Evolutionary conservation across 2,797 vertebrate species (phyloP), one percentile per base, ranked within the genome.

Genomic region (Chromobotia macracanthus): DNA sequence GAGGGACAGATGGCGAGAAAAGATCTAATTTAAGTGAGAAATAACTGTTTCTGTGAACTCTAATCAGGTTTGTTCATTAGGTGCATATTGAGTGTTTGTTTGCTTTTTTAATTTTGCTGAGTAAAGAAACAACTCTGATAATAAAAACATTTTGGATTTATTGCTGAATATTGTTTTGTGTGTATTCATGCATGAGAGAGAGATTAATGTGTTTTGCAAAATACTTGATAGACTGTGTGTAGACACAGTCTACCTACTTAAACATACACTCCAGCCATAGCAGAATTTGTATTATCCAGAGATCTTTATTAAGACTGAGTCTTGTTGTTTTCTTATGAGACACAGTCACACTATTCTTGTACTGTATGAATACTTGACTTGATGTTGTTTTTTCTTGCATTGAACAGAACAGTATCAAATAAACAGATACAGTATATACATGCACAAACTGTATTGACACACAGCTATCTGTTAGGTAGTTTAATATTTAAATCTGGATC

Each of bases 341-440:
- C 53, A 64, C 23, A 68, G 78, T 63, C 23, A 15, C 19, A 11
- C 55, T 38, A 28, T 71, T 82, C 21, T 79, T 41, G 18, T 63
- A 64, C 46, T 79, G 75, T 72, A 70, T 72, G 81, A 31, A 75
- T 79, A 55, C 72, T 79, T 75, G 58, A 48, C 72, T 48, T 16
- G 53, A 79, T 70, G 46, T 44, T 69, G 31, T 73, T 67, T 4
- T 67, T 64, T 41, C 46, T 65, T 70, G 76, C 51, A 44, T 31
- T 74, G 51, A 77, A 80, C 73, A 76, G 75, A 77, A 81, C 41
- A 79, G 77, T 64, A 80, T 81, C 76, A 83, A 70, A 83, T 80
- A 79, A 69, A 83, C 75, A 82, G 70, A 79, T 81, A 83, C 80
- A 65, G 71, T 80, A 79, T 80, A 53, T 85, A 83, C 79, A 83